Percentiles rank a stretch among this genome's conserved stretches.
Evolutionary conservation across 2,888 invertebrate species (phyloP).

Genomic region (Drosophila quinaria): DNA sequence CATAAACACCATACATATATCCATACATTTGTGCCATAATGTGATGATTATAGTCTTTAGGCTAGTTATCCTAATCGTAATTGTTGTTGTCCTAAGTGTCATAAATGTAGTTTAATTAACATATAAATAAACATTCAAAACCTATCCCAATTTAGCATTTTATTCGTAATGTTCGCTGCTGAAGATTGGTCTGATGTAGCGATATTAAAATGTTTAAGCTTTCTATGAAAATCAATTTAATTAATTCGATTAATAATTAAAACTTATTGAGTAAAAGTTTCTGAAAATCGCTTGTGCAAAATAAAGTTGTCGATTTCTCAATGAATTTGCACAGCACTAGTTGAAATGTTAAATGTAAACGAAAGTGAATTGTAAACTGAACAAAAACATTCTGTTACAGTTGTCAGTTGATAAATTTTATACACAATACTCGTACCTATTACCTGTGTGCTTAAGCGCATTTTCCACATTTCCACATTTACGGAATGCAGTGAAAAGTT

Average conservation of each 20-base stretch:
- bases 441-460: constrained; percentile 6
- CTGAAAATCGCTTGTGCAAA: no score
- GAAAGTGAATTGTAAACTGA: constrained; percentile 1
- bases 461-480: constrained; percentile 8
- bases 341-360: background rate
- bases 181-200: background rate
- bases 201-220: no score
- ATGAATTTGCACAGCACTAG: background rate
- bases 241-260: no score
- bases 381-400: background rate
- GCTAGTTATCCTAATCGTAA: constrained; percentile 68
- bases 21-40: constrained; percentile 82
- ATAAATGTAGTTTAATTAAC: constrained; percentile 20
- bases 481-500: constrained; percentile 7
- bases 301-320: no score
- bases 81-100: constrained; percentile 56
- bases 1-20: constrained; percentile 23
- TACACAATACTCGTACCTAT: background rate
- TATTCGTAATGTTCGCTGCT: background rate
- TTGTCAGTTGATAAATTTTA: constrained; percentile 2
- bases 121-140: constrained; percentile 3
- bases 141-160: background rate
- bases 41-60: constrained; percentile 79
- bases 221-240: no score
- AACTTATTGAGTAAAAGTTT: no score